Evolutionary conservation across 2,797 vertebrate species (phyloP).

Genomic region (Eulemur albifrons): DNA sequence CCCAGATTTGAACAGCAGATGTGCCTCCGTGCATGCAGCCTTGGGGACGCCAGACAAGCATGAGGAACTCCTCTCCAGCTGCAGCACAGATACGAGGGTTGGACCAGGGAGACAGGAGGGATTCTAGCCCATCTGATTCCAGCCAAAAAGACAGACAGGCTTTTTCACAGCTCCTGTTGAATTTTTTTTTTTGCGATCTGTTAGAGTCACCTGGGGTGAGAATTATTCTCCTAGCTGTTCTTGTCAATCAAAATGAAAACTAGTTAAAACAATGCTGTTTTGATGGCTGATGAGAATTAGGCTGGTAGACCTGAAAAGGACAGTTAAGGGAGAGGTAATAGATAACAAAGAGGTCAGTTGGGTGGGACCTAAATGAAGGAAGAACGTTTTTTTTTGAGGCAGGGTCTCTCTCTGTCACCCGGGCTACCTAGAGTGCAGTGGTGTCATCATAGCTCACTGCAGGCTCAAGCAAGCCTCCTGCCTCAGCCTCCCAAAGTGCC

Average conservation of each 20-base stretch:
- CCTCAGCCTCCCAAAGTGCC: not conserved
- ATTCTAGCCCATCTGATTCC: not conserved
- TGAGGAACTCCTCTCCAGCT: not conserved
- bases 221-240: conserved; percentile 3
- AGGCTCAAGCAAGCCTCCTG: not conserved
- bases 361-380: not conserved
- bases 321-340: not conserved
- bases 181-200: not conserved
- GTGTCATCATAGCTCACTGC: not conserved
- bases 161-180: not conserved
- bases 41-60: not conserved
- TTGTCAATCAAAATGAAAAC: conserved; percentile 31
- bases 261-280: conserved; percentile 10
- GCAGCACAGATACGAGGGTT: not conserved
- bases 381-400: not conserved
- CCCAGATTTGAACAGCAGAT: conserved; percentile 18
- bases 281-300: not conserved
- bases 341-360: not conserved
- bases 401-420: not conserved
- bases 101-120: not conserved
- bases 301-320: not conserved
- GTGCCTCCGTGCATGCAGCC: not conserved
- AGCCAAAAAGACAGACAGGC: conserved; percentile 17
- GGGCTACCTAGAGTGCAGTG: not conserved
- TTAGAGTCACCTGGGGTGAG: not conserved